A percentile compares a stretch with the other conserved stretches of the same genome.
phyloP scores from a whole-genome alignment of 2,797 vertebrate species.

The Gymnoscopelus braueri region DNA sequence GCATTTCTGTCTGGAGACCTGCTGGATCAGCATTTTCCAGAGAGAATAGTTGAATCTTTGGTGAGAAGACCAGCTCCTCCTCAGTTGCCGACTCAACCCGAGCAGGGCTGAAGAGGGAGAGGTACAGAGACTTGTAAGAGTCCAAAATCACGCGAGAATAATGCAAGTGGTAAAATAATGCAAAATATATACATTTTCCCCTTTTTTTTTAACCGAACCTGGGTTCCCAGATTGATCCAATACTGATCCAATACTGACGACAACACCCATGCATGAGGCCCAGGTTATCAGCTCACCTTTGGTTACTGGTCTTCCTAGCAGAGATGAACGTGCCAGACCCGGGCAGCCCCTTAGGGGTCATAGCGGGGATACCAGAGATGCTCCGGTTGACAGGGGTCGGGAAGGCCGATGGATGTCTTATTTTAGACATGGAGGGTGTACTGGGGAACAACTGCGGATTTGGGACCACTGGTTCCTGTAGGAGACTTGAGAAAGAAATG shows the following conservation, averaged over 20 bases:
- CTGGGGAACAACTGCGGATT: too few relatives aligned
- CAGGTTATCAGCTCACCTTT: slow-evolving; percentile 72
- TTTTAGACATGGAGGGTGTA: too few relatives aligned
- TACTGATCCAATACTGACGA: too few relatives aligned
- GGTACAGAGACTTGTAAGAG: background rate
- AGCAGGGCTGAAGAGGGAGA: slow-evolving; percentile 43
- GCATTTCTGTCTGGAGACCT: slow-evolving; percentile 12
- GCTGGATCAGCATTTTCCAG: slow-evolving; percentile 62
- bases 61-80: slow-evolving; percentile 28
- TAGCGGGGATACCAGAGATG: slow-evolving; percentile 71
- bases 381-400: slow-evolving; percentile 83
- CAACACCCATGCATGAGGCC: too few relatives aligned
- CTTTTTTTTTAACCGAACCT: too few relatives aligned
- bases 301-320: slow-evolving; percentile 31
- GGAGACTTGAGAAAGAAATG: too few relatives aligned
- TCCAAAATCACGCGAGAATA: too few relatives aligned
- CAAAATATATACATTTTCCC: too few relatives aligned
- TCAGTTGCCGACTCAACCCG: slow-evolving; percentile 13
- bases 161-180: too few relatives aligned
- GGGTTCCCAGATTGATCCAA: too few relatives aligned
- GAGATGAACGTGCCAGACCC: slow-evolving; percentile 39
- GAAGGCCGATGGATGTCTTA: slow-evolving; percentile 49
- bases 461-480: too few relatives aligned
- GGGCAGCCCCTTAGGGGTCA: slow-evolving; percentile 73
- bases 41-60: slow-evolving; percentile 68